phyloP scores from a whole-genome alignment of 2,888 invertebrate species.

The Conops quadrifasciatus region DNA sequence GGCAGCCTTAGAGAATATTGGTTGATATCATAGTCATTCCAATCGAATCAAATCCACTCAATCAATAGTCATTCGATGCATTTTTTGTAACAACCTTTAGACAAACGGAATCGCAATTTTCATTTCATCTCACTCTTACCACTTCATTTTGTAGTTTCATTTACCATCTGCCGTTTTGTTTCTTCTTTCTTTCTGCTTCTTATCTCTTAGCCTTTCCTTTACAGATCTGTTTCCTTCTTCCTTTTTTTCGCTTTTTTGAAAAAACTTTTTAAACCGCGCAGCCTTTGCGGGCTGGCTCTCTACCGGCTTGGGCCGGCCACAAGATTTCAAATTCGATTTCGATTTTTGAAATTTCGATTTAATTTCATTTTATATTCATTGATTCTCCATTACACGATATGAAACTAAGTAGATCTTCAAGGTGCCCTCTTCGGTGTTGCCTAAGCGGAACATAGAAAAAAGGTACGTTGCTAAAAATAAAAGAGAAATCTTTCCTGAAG shows the following conservation, averaged over 20 bases:
- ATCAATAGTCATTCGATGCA: too few relatives aligned
- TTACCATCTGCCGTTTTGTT: neutral
- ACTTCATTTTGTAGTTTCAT: neutral
- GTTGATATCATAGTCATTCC: too few relatives aligned
- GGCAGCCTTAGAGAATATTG: too few relatives aligned
- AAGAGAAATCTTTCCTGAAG: too few relatives aligned
- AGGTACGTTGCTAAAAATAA: too few relatives aligned
- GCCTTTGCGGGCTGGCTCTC: neutral
- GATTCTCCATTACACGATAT: constrained; percentile 26
- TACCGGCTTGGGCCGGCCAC: neutral
- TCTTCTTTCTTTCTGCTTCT: neutral
- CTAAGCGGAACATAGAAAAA: too few relatives aligned
- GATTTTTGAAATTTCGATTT: constrained; percentile 29
- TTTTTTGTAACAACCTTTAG: too few relatives aligned
- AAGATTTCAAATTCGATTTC: constrained; percentile 34
- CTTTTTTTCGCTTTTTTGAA: neutral
- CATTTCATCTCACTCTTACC: neutral
- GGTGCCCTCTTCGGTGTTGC: neutral
- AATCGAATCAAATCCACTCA: too few relatives aligned
- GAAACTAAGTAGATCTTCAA: neutral
- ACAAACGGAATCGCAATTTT: neutral
- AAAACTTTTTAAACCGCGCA: neutral
- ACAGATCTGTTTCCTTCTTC: neutral
- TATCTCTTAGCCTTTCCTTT: too few relatives aligned
- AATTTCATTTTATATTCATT: constrained; percentile 37